Base-by-base conservation (phyloP, 2,888 invertebrate genomes). In the Drosophila mulleri region DNA sequence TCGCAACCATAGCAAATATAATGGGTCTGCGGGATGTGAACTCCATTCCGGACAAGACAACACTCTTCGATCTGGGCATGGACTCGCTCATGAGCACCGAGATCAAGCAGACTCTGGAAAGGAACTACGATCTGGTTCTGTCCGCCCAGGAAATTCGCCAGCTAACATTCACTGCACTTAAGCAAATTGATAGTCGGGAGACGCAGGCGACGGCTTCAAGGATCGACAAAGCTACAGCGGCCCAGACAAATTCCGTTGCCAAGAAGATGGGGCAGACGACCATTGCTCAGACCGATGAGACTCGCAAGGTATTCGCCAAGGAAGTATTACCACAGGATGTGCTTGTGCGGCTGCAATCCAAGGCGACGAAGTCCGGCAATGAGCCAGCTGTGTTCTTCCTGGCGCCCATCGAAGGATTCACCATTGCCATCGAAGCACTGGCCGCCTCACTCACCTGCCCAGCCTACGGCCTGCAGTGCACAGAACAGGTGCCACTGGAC, bases 51-150 rank as follows among this genome's bases (percentile, higher is more conserved):
- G 94, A 95, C 39, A 94, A 95, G 54, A 95, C 96, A 7, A 96
- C 96, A 54, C 94, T 99, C 50, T 98, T 98, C 32, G 99, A 99
- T 92, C 94, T 99, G 53, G 99, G 99, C 72, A 97, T 99, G 96
- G 99, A 99, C 93, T 99, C 99, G 6, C 94, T 99, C 78, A 99
- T 99, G 99, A 98, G 98, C 61, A 98, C 99, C 3, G 99, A 99
- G 94, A 98, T 99, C 90, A 99, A 99, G 92, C 98, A 98, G 93
- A 97, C 97, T 0, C 94, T 99, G 57, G 98, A 98, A 93, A 94
- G 98, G 61, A 97, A 97, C 90, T 98, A 96, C 93, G 98, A 99
- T 93, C 93, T 99, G 63, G 96, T 97, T 23, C 94, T 99, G 69
- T 96, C 97, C 70, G 97, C 98, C 81, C 97, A 98, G 92, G 98